These are phyloP conservation scores for Illadopsis cleaveri DNA, from an alignment of 2,113 vertebrate species.

Conservation along the genomic window DNA sequence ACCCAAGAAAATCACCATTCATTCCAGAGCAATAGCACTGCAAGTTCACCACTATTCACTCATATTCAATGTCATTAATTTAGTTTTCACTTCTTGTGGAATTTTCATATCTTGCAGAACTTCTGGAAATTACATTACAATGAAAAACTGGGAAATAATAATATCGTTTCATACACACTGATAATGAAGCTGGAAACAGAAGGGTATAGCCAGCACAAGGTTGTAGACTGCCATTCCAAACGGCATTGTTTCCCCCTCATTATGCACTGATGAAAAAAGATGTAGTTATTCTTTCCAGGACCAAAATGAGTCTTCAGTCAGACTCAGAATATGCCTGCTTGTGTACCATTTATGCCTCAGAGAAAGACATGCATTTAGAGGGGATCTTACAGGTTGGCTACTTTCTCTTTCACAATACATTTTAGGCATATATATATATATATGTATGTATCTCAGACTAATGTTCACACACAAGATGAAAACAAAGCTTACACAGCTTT, in stretches of 20 bases:
- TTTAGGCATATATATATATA: background rate
- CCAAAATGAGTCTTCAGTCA: background rate
- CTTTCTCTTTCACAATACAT: background rate
- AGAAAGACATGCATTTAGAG: background rate
- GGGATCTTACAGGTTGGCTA: background rate
- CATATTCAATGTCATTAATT: background rate
- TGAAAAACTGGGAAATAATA: background rate
- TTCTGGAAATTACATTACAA: background rate
- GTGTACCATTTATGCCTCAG: background rate
- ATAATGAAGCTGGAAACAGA: background rate
- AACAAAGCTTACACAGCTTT: background rate
- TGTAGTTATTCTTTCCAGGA: background rate
- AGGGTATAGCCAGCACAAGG: background rate
- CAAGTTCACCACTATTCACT: background rate
- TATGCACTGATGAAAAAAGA: background rate
- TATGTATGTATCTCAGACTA: too few relatives aligned
- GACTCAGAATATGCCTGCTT: background rate
- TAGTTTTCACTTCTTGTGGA: background rate
- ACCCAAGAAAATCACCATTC: background rate
- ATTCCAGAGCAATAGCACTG: background rate
- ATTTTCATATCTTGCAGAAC: background rate
- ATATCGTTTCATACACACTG: background rate
- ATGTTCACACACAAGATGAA: background rate
- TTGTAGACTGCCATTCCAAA: background rate
- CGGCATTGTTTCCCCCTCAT: background rate